Base-by-base conservation (phyloP, 1,140 invertebrate species). In the Oncopeltus fasciatus region DNA sequence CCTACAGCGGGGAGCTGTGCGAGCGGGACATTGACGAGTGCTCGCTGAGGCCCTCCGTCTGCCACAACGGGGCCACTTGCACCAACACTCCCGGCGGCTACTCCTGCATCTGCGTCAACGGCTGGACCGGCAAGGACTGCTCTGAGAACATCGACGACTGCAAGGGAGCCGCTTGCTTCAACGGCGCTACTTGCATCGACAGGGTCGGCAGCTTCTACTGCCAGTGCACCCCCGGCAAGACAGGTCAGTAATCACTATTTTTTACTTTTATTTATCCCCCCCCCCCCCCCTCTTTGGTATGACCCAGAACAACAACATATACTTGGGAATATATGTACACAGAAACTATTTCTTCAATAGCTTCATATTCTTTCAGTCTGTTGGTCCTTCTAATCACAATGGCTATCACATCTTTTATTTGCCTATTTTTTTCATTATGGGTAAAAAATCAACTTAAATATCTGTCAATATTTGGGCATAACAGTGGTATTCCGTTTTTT, bases 161-260 rank as follows among this genome's bases (percentile, higher is more conserved):
- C 72, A 86, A 85, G 1, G 86, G 84, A 21, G 88, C 90, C 0
- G 88, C 92, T 0, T 99, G 96, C 74, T 93, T 95, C 74, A 95
- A 98, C 70, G 94, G 92, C 0, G 95, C 93, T 28, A 98, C 93
- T 0, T 98, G 95, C 73, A 90, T 95, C 67, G 94, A 98, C 70
- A 79, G 90, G 20, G 92, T 97, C 29, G 94, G 90, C 14, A 86
- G 89, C 60, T 99, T 95, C 76, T 88, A 89, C 71, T 99, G 96
- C 74, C 84, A 88, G 65, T 99, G 95, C 75, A 92, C 92, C 9
- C 82, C 87, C 2, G 95, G 95, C 46, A 98, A 95, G 77, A 96
- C 92, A 66, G 90, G 90, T 88, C 74, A 79, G 76, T 64, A 28
- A 14, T n/a, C 49, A 20, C n/a, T 29, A 29, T 49, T 28, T 24